Conservation (phyloP, 2,888 invertebrate species). For the Hypsopygia costalis region DNA sequence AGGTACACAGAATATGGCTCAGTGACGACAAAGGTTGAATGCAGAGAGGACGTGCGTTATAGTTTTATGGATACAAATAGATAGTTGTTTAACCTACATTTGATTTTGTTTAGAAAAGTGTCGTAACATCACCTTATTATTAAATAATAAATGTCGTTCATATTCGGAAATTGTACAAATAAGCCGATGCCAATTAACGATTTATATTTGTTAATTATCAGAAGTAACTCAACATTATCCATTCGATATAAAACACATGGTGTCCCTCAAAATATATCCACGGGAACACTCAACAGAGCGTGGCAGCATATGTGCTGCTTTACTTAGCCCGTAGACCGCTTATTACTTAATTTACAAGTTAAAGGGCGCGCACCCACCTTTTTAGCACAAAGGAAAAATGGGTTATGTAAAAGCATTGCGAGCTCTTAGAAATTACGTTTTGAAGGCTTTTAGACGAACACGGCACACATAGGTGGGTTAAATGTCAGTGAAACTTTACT, state of each 20-base stretch:
- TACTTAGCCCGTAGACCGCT: conserved; percentile 28
- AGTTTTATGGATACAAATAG: too few species aligned
- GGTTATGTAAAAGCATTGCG: conserved; percentile 31
- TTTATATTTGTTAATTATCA: too few species aligned
- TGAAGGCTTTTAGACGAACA: conserved; percentile 24
- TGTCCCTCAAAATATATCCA: neutral
- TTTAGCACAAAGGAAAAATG: conserved; percentile 32
- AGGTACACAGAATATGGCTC: too few species aligned
- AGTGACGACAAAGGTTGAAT: too few species aligned
- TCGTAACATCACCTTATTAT: too few species aligned
- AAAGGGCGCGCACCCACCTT: conserved; percentile 26
- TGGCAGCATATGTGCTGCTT: conserved; percentile 21
- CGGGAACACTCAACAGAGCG: conserved; percentile 7
- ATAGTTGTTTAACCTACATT: too few species aligned
- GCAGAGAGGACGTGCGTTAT: too few species aligned
- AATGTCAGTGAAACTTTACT: neutral
- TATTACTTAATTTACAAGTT: conserved; percentile 41
- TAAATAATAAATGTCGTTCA: too few species aligned
- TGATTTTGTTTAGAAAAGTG: too few species aligned
- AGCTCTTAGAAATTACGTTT: conserved; percentile 25
- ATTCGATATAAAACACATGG: neutral
- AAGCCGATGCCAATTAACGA: too few species aligned
- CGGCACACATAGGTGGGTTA: conserved; percentile 2
- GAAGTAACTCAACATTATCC: too few species aligned
- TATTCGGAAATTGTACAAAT: too few species aligned